Conservation (phyloP, 2,113 vertebrate genomes). For the Pteronura brasiliensis region DNA sequence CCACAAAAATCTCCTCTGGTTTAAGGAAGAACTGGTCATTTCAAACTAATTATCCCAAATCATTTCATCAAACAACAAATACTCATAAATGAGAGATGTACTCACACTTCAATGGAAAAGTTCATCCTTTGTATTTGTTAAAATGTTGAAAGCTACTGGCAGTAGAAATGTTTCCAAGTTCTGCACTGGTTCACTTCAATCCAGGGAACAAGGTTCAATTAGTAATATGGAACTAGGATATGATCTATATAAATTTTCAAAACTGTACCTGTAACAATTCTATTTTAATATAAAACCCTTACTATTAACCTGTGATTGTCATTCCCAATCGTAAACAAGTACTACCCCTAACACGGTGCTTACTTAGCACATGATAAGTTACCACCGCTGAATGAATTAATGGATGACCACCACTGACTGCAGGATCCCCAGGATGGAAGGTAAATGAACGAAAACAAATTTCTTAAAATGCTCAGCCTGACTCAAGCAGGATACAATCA, state of each 20-base stretch:
- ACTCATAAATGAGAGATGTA: not conserved
- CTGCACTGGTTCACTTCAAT: not conserved
- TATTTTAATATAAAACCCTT: not conserved
- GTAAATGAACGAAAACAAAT: not conserved
- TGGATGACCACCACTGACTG: not conserved
- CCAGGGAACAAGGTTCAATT: not conserved
- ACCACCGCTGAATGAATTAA: not conserved
- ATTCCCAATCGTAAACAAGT: not conserved
- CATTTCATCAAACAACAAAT: not conserved
- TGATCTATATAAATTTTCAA: not conserved
- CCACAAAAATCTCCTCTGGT: not conserved
- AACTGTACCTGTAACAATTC: not conserved
- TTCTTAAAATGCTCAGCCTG: not conserved
- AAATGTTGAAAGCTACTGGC: not conserved
- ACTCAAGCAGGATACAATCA: not conserved
- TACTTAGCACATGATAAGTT: not conserved
- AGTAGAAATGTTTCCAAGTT: not conserved
- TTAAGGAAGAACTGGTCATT: not conserved
- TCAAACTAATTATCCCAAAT: conserved; percentile 16
- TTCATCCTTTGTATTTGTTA: not conserved
- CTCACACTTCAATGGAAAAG: not conserved
- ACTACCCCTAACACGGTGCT: not conserved
- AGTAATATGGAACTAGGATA: not conserved
- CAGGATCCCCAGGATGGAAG: not conserved
- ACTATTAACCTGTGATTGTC: not conserved